Evolutionary conservation across 2,888 invertebrate genomes (phyloP), one percentile per base, ranked within the genome.

Genomic region (Athalia circularis): DNA sequence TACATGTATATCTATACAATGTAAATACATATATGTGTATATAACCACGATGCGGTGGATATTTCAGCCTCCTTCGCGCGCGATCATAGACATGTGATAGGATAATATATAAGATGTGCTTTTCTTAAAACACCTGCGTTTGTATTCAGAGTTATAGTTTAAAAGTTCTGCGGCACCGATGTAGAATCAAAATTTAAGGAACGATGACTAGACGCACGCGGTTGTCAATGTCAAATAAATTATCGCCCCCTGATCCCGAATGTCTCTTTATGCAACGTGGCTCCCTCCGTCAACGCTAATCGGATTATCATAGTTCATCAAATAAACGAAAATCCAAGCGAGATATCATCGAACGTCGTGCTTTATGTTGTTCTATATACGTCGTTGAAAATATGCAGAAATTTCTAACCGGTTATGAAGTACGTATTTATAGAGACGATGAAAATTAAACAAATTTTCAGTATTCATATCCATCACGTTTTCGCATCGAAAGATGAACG

Each of bases 11-110:
- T 2, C 29, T 29, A 29, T 29, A 29, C 29, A 29, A 29, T 29
- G 29, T 29, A 29, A 29, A 29, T 29, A 29, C 29, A 29, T 29
- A 29, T 29, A 29, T 2, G 29, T 29, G 29, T 29, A 29, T 29
- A 29, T 29, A 2, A 29, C 0, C 29, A 62, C 50, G 48, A 62
- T 47, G 74, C 15, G 11, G 57, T 7, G 43, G 52, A 74, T 11
- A 62, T 48, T 61, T 74, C 74, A 62, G 74, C 50, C 61, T 62
- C 52, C 15, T 47, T 62, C 62, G 47, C 48, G 62, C 75, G 62
- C 75, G 75, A 75, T 75, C 75, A 59, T 64, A 75, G 62, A 75
- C 75, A 29, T 62, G 50, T 64, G 75, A 75, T 75, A 75, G 75
- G 72, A 59, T 54, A 59, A 75, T 72, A 72, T 59, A 9, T 54